Percentiles rank a stretch among this genome's conserved stretches.
Evolutionary conservation across 2,888 invertebrate genomes (phyloP).

Genomic region (Sympetrum striolatum): DNA sequence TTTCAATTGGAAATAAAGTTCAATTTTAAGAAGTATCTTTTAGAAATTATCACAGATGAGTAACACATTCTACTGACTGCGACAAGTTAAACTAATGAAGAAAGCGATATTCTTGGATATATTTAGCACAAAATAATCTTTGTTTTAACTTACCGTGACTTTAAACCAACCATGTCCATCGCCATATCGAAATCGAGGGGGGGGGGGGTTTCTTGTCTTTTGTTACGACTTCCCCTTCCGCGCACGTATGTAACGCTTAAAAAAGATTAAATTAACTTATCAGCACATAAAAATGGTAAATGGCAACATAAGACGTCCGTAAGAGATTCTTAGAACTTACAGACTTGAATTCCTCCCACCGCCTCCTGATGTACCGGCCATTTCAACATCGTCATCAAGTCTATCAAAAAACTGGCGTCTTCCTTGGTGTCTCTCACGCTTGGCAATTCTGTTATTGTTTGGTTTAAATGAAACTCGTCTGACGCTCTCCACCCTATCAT

Average conservation of each 20-base stretch:
- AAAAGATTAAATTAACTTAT: slow-evolving; percentile 4
- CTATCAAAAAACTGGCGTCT: slow-evolving; percentile 60
- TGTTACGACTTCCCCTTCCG: slow-evolving; percentile 59
- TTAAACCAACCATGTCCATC: slow-evolving; percentile 74
- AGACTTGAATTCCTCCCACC: slow-evolving; percentile 41
- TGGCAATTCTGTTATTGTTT: slow-evolving; percentile 59
- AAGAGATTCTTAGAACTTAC: neutral
- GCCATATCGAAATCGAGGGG: slow-evolving; percentile 53
- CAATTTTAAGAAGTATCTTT: neutral
- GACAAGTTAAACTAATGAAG: too few relatives aligned
- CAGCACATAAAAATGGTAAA: neutral
- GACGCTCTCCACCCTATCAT: slow-evolving; percentile 60
- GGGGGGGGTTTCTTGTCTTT: slow-evolving; percentile 60
- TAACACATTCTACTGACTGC: too few relatives aligned
- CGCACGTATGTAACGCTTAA: slow-evolving; percentile 53
- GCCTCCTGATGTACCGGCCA: slow-evolving; percentile 59
- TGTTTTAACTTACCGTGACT: slow-evolving; percentile 63
- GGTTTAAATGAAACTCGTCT: slow-evolving; percentile 67
- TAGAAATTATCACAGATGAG: too few relatives aligned
- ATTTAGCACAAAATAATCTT: neutral
- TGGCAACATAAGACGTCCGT: too few relatives aligned
- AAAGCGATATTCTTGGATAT: neutral
- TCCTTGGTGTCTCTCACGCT: slow-evolving; percentile 58
- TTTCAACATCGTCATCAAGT: slow-evolving; percentile 70
- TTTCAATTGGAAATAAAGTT: too few relatives aligned